Conservation (phyloP, 2,797 vertebrate species). For the Calcarius lapponicus region DNA sequence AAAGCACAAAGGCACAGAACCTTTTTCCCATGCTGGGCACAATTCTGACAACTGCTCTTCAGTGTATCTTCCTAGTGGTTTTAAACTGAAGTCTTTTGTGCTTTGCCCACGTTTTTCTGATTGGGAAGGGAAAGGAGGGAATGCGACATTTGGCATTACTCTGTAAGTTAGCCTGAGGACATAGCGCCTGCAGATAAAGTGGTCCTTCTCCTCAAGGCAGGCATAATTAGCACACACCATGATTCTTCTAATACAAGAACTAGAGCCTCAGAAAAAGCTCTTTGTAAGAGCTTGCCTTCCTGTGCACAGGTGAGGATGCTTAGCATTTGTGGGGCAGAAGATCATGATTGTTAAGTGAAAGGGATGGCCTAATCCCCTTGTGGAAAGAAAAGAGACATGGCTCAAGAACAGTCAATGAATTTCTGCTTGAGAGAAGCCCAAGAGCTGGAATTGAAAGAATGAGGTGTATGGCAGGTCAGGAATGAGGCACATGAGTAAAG, state of each 20-base stretch:
- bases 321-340: neutral
- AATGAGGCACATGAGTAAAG: neutral
- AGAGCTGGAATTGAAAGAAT: neutral
- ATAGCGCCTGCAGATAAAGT: neutral
- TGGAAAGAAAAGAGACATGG: neutral
- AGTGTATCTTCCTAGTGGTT: neutral
- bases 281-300: neutral
- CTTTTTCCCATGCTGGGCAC: neutral
- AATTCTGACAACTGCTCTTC: neutral
- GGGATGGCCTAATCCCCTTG: neutral
- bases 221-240: fast-evolving
- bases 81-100: neutral
- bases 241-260: neutral
- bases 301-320: neutral
- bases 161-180: fast-evolving
- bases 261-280: fast-evolving
- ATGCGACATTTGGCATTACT: neutral
- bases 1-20: neutral
- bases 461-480: neutral
- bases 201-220: neutral
- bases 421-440: neutral
- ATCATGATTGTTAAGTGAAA: neutral
- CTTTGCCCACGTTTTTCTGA: neutral
- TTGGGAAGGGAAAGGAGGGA: neutral
- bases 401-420: neutral